These are phyloP conservation scores for Archocentrus centrarchus DNA, from an alignment of 2,113 vertebrate species.

Conservation along the genomic window DNA sequence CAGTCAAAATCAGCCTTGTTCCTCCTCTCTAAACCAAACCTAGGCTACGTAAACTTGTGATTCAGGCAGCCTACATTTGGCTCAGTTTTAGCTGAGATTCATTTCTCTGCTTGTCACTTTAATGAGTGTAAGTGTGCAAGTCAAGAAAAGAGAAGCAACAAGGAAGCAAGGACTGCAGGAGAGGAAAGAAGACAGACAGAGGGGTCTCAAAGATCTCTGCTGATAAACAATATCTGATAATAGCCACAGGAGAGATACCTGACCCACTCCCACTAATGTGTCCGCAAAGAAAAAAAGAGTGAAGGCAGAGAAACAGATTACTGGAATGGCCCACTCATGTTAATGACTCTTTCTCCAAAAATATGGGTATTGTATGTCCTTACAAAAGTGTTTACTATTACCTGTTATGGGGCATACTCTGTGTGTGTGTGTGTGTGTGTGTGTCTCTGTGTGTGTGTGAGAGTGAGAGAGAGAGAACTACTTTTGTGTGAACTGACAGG, in stretches of 20 bases:
- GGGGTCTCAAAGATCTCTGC: constrained; percentile 29
- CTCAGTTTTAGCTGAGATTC: constrained; percentile 39
- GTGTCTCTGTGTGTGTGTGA: background rate
- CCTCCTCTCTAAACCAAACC: constrained; percentile 8
- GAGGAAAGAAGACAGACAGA: background rate
- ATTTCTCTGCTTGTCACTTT: constrained; percentile 42
- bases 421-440: background rate
- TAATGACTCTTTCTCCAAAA: constrained; percentile 16
- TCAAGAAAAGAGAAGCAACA: background rate
- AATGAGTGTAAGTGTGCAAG: constrained; percentile 47
- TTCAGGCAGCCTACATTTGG: background rate
- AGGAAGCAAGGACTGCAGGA: constrained; percentile 2
- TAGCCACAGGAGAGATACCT: constrained; percentile 44
- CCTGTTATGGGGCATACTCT: constrained; percentile 10
- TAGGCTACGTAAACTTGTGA: constrained; percentile 2
- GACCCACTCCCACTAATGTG: constrained; percentile 41
- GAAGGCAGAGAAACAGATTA: constrained; percentile 10
- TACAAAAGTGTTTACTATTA: constrained; percentile 24
- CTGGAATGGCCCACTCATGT: background rate
- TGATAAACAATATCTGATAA: constrained; percentile 50
- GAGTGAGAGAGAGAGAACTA: no score
- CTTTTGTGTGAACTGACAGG: background rate
- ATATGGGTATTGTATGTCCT: constrained; percentile 15
- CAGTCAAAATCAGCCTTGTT: background rate
- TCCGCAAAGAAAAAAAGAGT: constrained; percentile 9